phyloP scores from a whole-genome alignment of 2,888 invertebrate genomes.

The Hirtodrosophila trivittata region DNA sequence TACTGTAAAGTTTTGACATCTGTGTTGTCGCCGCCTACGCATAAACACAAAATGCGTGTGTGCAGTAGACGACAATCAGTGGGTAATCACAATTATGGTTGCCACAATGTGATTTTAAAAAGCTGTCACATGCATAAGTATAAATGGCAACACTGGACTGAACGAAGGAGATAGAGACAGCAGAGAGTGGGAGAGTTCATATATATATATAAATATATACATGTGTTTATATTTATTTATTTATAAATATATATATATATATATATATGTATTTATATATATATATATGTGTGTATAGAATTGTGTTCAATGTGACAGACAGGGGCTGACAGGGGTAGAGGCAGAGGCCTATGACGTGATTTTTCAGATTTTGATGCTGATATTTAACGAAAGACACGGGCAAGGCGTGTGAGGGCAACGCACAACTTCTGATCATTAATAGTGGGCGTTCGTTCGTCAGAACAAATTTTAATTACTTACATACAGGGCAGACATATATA shows the following conservation, averaged over 20 bases:
- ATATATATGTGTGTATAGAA: too few relatives aligned
- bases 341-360: conserved; percentile 30
- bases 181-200: conserved; percentile 5
- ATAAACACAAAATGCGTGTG: conserved; percentile 29
- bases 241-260: too few relatives aligned
- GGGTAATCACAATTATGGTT: conserved; percentile 44
- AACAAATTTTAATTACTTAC: conserved; percentile 6
- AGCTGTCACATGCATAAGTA: conserved; percentile 3
- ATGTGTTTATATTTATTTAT: too few relatives aligned
- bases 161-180: background rate
- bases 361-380: conserved; percentile 6
- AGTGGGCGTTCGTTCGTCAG: conserved; percentile 3
- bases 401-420: conserved; percentile 8
- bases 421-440: conserved; percentile 42
- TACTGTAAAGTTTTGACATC: conserved; percentile 1
- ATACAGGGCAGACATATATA: background rate
- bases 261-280: too few relatives aligned
- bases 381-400: conserved; percentile 17
- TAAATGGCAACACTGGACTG: conserved; percentile 30
- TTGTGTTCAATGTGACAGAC: conserved; percentile 20
- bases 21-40: conserved; percentile 35
- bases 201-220: background rate
- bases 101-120: conserved; percentile 36
- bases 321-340: background rate
- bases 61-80: conserved; percentile 21